Base-by-base conservation (phyloP, 2,113 vertebrate species). In the Apodemus sylvaticus region DNA sequence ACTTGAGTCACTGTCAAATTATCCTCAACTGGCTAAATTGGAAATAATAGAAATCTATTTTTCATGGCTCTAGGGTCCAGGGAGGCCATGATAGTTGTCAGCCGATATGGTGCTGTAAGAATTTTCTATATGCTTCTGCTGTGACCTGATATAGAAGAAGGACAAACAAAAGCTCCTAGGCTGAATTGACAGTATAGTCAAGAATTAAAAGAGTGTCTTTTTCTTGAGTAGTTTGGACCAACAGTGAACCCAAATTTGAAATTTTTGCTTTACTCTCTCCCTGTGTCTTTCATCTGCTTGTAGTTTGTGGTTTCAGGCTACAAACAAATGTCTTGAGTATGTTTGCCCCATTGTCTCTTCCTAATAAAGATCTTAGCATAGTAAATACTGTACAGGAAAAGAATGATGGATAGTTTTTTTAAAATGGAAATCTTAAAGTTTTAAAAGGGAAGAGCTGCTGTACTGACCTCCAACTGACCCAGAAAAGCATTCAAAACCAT, bases 21-120 rank as follows among this genome's bases (percentile, higher is more conserved):
- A 64, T 60, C 53, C 53, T 90, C 55, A 77, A 64, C 42, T 90
- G 42, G 42, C 16, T 79, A 86, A 86, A 55, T 93, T 73, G 39
- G 48, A 91, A 78, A 86, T 53, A 86, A 85, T 78, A 58, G 29
- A 86, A 70, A 64, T 70, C 68, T 86, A 42, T 78, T 90, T 86
- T 53, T 90, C 26, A 36, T 12, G 20, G 20, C 64, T 64, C 36
- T 90, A 16, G 73, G 86, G 20, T 12, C 51, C 71, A 22, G 24
- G 22, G 71, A 79, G 53, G 79, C n/a, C 16, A 71, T 86, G 64
- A 62, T 79, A 78, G n/a, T 16, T 20, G 8, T 8, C 24, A 34
- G 22, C 7, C n/a, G 19, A 85, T 71, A 36, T 68, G 14, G 3
- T 77, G 5, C 86, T 55, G 13, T n/a, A 70, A 71, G 55, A 20